phyloP scores from a whole-genome alignment of 2,888 invertebrate species.

The Drosophila bunnanda region DNA sequence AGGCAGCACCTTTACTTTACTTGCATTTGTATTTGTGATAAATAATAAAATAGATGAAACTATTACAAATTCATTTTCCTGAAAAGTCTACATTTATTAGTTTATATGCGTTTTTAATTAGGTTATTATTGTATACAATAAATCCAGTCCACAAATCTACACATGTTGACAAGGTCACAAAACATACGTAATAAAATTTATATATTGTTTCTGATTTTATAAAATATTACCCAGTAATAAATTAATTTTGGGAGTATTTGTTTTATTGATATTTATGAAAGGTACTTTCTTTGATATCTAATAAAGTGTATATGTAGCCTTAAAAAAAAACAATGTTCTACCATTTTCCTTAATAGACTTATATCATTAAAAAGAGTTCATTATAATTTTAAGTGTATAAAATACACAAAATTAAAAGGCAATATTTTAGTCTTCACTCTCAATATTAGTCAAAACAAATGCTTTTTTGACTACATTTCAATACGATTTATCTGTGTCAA shows the following conservation, averaged over 20 bases:
- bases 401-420: too few species aligned
- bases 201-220: not conserved
- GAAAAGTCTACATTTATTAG: not conserved
- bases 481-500: slow-evolving; percentile 43
- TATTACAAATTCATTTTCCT: not conserved
- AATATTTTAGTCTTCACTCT: not conserved
- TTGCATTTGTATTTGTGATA: not conserved
- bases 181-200: slow-evolving; percentile 9
- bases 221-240: not conserved
- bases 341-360: not conserved
- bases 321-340: too few species aligned
- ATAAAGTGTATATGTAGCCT: fast-evolving
- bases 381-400: not conserved
- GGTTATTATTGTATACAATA: not conserved
- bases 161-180: not conserved
- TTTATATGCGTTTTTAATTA: not conserved
- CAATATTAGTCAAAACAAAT: too few species aligned
- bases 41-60: not conserved
- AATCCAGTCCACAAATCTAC: slow-evolving; percentile 1
- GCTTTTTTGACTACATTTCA: slow-evolving; percentile 13
- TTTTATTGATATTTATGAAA: not conserved
- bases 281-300: not conserved
- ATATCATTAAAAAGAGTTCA: not conserved
- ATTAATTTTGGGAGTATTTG: not conserved
- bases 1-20: not conserved